These are phyloP conservation scores for Lophochroa leadbeateri DNA, from an alignment of 2,113 vertebrate species.

Conservation along the genomic window DNA sequence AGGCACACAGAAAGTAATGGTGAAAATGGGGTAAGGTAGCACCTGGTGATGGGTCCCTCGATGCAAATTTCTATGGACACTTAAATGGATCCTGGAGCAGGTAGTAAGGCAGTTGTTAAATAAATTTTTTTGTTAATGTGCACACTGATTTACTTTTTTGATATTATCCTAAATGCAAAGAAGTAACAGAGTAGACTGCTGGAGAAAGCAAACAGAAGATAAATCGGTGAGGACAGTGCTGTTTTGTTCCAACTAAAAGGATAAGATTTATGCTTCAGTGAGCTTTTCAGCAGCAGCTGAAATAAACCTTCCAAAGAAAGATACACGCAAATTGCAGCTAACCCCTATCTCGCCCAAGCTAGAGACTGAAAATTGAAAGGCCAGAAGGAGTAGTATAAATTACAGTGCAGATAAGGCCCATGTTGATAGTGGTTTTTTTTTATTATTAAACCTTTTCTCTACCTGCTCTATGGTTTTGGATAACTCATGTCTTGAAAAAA, in stretches of 20 bases:
- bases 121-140: conserved; percentile 7
- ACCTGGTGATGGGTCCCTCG: neutral
- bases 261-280: conserved; percentile 26
- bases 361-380: conserved; percentile 4
- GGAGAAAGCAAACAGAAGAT: conserved; percentile 6
- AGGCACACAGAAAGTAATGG: neutral
- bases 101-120: neutral
- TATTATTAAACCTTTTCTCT: neutral
- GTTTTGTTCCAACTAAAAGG: conserved; percentile 1
- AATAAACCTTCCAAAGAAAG: conserved; percentile 33
- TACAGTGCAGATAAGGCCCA: neutral
- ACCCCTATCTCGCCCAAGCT: neutral
- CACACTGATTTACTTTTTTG: neutral
- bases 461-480: neutral
- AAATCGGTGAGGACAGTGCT: conserved; percentile 2
- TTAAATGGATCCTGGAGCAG: neutral
- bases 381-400: neutral
- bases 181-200: neutral
- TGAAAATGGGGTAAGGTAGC: neutral
- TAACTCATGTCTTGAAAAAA: neutral
- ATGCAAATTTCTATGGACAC: neutral
- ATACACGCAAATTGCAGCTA: conserved; percentile 1
- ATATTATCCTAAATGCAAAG: neutral
- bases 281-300: neutral
- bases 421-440: neutral